Evolutionary conservation across 1,140 invertebrate species (phyloP).

Genomic region (Ylistrum balloti): DNA sequence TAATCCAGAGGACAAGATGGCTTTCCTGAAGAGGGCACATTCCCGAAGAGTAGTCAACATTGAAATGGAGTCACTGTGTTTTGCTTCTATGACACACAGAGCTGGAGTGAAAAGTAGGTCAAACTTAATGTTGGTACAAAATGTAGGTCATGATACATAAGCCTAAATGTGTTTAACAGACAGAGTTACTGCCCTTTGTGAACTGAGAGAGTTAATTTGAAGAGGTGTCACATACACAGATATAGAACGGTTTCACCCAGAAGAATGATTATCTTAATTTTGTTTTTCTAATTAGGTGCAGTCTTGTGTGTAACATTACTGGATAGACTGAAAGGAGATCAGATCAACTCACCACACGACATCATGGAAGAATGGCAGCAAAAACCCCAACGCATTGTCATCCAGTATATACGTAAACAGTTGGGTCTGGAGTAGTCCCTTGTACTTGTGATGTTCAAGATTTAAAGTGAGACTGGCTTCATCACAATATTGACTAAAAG

Average conservation of each 20-base stretch:
- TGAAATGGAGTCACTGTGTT: slow-evolving; percentile 98
- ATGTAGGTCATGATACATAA: neutral
- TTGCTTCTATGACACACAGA: slow-evolving; percentile 96
- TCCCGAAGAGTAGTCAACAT: slow-evolving; percentile 95
- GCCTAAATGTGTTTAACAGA: too few species aligned
- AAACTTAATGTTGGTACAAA: neutral
- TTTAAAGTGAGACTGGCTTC: too few species aligned
- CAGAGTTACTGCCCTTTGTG: too few species aligned
- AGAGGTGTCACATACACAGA: too few species aligned
- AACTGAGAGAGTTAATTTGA: too few species aligned
- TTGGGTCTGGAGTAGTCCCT: slow-evolving; percentile 80
- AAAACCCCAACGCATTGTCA: slow-evolving; percentile 93
- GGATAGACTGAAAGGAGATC: slow-evolving; percentile 97
- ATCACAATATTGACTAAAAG: too few species aligned
- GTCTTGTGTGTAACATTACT: slow-evolving; percentile 96
- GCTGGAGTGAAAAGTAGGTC: slow-evolving; percentile 70
- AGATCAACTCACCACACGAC: slow-evolving; percentile 92
- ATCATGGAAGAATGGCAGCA: slow-evolving; percentile 96
- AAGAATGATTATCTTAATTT: too few species aligned
- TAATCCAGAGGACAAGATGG: slow-evolving; percentile 93
- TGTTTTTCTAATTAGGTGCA: slow-evolving; percentile 85
- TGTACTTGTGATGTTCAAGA: too few species aligned
- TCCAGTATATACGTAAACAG: slow-evolving; percentile 93
- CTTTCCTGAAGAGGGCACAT: slow-evolving; percentile 91
- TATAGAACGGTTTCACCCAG: too few species aligned